Evolutionary conservation across 2,888 invertebrate genomes (phyloP).

Genomic region (Cheilosia impressa): DNA sequence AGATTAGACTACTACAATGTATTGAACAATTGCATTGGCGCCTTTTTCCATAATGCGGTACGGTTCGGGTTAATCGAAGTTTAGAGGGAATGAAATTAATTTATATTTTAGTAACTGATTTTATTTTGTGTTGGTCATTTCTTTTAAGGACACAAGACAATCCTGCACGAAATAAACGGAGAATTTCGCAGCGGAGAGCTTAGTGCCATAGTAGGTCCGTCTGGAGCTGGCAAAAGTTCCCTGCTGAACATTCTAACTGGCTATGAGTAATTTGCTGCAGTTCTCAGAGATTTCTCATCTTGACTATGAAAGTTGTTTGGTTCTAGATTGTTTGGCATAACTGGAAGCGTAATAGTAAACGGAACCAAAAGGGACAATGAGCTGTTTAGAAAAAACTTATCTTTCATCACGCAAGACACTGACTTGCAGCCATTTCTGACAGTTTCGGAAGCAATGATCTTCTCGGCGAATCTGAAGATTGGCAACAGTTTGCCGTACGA

Average conservation of each 20-base stretch:
- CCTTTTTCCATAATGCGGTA: too few species aligned
- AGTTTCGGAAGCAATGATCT: conserved; percentile 92
- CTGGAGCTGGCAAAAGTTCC: conserved; percentile 94
- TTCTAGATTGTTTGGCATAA: conserved; percentile 82
- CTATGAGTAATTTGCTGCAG: conserved; percentile 88
- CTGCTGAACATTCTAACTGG: conserved; percentile 95
- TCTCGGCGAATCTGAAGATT: conserved; percentile 94
- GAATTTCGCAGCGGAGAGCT: conserved; percentile 90
- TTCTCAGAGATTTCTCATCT: not conserved
- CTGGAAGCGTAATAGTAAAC: conserved; percentile 90
- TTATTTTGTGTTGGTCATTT: not conserved
- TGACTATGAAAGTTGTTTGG: not conserved
- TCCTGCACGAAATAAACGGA: conserved; percentile 87
- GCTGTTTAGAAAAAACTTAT: conserved; percentile 89
- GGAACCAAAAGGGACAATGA: conserved; percentile 87
- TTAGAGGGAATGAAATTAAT: too few species aligned
- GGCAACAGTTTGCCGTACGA: conserved; percentile 86
- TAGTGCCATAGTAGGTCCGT: conserved; percentile 94
- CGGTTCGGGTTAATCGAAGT: too few species aligned
- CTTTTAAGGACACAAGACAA: conserved; percentile 86
- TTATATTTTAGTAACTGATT: too few species aligned
- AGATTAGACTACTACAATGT: too few species aligned
- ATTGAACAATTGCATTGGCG: too few species aligned
- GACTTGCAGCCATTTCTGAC: conserved; percentile 92
- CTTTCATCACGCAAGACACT: conserved; percentile 96